These are phyloP conservation scores for Eubucco bourcierii DNA, from an alignment of 2,113 vertebrate species.

Conservation along the genomic window DNA sequence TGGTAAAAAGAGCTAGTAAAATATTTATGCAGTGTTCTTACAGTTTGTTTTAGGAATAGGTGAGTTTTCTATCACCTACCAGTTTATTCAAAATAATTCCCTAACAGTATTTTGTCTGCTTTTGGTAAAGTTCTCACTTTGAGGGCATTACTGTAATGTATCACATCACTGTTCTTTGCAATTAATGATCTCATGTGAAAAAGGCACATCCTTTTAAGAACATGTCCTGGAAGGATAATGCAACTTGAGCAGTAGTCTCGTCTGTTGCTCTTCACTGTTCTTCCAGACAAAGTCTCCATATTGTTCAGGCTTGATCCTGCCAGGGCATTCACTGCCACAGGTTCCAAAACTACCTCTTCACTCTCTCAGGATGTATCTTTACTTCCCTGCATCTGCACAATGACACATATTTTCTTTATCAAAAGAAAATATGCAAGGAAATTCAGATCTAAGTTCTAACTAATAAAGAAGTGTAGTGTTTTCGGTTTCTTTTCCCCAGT, in stretches of 20 bases:
- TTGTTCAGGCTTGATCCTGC: neutral
- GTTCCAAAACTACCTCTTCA: neutral
- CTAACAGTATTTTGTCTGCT: neutral
- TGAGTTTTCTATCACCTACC: neutral
- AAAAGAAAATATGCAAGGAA: neutral
- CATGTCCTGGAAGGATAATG: neutral
- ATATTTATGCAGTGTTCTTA: neutral
- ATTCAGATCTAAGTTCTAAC: too few species aligned
- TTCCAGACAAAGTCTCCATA: neutral
- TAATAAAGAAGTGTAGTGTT: neutral
- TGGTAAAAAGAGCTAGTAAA: neutral
- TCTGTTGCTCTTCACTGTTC: neutral
- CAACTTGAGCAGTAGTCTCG: neutral
- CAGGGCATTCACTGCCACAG: too few species aligned
- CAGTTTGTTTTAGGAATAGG: neutral
- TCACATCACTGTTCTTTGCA: neutral
- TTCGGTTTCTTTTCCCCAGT: too few species aligned
- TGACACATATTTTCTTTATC: neutral
- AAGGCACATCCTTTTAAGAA: neutral
- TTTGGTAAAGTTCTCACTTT: neutral
- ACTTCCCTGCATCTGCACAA: neutral
- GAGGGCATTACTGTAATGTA: neutral
- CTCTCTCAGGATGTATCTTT: neutral
- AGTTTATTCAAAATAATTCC: neutral
- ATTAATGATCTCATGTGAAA: neutral